Evolutionary conservation across 2,113 vertebrate genomes (phyloP).

Genomic region (Columba livia): DNA sequence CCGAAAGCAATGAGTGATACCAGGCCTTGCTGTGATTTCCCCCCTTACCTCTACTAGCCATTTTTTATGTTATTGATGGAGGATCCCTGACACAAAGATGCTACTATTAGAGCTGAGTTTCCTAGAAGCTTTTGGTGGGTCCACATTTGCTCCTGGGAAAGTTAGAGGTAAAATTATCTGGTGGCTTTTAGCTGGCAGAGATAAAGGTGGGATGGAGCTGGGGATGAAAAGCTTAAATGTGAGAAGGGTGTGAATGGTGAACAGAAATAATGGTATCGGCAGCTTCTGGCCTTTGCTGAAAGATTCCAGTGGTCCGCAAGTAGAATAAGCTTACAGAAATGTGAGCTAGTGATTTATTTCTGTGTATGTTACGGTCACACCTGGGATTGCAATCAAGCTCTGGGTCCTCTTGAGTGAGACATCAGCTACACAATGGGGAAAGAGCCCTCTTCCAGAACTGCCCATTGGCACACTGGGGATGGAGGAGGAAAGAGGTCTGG

Average conservation of each 20-base stretch:
- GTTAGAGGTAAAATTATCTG: slow-evolving; percentile 27
- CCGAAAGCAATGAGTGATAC: slow-evolving; percentile 69
- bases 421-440: neutral
- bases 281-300: neutral
- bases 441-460: neutral
- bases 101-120: slow-evolving; percentile 32
- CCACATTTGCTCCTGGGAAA: neutral
- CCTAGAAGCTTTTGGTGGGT: slow-evolving; percentile 38
- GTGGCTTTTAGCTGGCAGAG: slow-evolving; percentile 40
- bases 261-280: slow-evolving; percentile 13
- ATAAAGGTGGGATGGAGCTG: slow-evolving; percentile 13
- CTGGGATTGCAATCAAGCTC: neutral
- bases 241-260: slow-evolving; percentile 12
- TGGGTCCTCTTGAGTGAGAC: neutral
- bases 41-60: slow-evolving; percentile 24
- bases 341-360: slow-evolving; percentile 16
- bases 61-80: slow-evolving; percentile 34
- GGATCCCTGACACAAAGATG: slow-evolving; percentile 34
- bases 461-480: neutral
- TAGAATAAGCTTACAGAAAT: slow-evolving; percentile 14
- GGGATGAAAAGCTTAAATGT: slow-evolving; percentile 41
- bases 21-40: slow-evolving; percentile 44
- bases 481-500: neutral
- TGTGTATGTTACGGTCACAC: neutral
- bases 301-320: neutral